Percentiles rank a stretch among this genome's conserved stretches.
Conservation (phyloP, 2,797 vertebrate species). For the Choloepus didactylus region DNA sequence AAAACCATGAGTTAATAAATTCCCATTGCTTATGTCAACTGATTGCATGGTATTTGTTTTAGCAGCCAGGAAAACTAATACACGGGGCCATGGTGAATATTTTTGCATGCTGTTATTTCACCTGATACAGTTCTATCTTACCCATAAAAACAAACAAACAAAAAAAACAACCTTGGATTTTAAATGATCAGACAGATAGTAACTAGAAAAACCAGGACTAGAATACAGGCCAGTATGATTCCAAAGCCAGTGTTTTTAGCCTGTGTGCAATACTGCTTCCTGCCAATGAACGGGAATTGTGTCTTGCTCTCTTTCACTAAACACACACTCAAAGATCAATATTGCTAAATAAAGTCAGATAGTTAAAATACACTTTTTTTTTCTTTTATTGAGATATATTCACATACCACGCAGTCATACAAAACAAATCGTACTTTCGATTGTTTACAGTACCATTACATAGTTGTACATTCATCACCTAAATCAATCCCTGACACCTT, state of each 20-base stretch:
- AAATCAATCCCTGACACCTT: too few relatives aligned
- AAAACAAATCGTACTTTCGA: too few relatives aligned
- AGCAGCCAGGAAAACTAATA: too few relatives aligned
- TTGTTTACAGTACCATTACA: too few relatives aligned
- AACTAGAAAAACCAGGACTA: background rate
- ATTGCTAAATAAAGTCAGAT: background rate
- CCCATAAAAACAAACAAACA: background rate
- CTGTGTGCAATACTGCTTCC: background rate
- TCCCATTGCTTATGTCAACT: too few relatives aligned
- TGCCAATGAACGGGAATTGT: background rate
- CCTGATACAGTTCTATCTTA: background rate
- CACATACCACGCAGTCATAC: too few relatives aligned
- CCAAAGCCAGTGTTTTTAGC: background rate
- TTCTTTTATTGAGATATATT: too few relatives aligned
- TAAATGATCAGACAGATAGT: background rate
- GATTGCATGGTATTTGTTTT: too few relatives aligned
- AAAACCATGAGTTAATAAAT: too few relatives aligned
- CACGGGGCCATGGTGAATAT: background rate
- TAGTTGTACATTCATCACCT: too few relatives aligned
- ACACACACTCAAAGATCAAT: background rate
- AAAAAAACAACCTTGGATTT: background rate
- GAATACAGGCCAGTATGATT: background rate
- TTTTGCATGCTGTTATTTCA: background rate
- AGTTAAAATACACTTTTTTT: background rate
- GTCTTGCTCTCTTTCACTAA: background rate